Conservation (phyloP, 2,888 invertebrate species). For the Crossocerus cetratus region DNA sequence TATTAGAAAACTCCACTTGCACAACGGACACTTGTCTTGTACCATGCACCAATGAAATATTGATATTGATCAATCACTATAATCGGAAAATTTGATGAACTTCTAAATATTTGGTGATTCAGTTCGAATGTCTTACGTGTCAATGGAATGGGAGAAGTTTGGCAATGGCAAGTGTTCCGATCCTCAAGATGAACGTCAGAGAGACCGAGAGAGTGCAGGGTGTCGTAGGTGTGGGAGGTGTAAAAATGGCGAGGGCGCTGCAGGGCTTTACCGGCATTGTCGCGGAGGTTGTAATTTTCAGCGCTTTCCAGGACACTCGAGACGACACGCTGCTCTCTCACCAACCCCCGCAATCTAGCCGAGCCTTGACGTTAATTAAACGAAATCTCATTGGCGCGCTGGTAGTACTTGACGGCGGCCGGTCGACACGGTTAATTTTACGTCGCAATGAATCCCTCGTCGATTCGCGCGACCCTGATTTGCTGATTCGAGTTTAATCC, state of each 20-base stretch:
- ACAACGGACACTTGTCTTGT: too few relatives aligned
- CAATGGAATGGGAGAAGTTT: too few relatives aligned
- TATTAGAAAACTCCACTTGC: too few relatives aligned
- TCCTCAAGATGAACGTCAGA: too few relatives aligned
- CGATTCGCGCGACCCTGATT: background rate
- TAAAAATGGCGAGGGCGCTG: background rate
- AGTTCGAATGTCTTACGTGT: too few relatives aligned
- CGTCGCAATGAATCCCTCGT: background rate
- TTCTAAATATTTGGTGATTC: too few relatives aligned
- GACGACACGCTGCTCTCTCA: background rate
- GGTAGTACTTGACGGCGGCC: background rate
- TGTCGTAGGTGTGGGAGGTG: background rate
- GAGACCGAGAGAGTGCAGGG: too few relatives aligned
- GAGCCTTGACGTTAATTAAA: slow-evolving; percentile 1
- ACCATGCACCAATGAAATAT: too few relatives aligned
- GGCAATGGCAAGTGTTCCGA: too few relatives aligned
- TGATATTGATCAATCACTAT: too few relatives aligned
- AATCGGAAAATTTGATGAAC: too few relatives aligned
- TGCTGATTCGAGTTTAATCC: slow-evolving; percentile 28
- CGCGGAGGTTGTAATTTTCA: background rate
- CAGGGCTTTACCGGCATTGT: background rate
- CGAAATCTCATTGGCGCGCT: background rate
- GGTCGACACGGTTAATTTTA: background rate
- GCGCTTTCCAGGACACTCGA: background rate
- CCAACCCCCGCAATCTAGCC: background rate